Conservation (phyloP, 1,140 invertebrate species). For the Drosophila bifasciata region DNA sequence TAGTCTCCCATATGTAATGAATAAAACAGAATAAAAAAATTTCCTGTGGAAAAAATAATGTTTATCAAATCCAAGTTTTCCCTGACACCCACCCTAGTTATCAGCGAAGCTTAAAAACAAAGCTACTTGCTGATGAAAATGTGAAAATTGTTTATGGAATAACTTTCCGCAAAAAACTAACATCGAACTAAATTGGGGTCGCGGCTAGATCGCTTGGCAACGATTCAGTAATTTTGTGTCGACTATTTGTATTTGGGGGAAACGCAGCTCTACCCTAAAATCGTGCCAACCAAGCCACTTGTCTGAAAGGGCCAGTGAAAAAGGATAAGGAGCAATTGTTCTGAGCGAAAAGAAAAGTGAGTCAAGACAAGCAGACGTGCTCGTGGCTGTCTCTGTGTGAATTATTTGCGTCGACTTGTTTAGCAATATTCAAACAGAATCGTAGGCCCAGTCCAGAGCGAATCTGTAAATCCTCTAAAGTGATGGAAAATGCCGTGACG, state of each 20-base stretch:
- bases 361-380: background rate
- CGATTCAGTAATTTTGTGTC: slow-evolving; percentile 54
- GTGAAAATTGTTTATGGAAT: slow-evolving; percentile 54
- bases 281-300: background rate
- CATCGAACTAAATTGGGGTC: slow-evolving; percentile 42
- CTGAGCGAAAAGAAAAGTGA: no score
- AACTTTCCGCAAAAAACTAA: slow-evolving; percentile 44
- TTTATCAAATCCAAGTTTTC: slow-evolving; percentile 30
- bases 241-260: background rate
- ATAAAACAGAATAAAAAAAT: slow-evolving; percentile 3
- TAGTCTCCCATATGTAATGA: slow-evolving; percentile 1
- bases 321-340: no score
- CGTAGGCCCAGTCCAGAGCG: background rate
- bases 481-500: slow-evolving; percentile 5
- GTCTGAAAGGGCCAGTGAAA: no score
- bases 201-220: slow-evolving; percentile 22
- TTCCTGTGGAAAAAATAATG: background rate
- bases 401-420: slow-evolving; percentile 12
- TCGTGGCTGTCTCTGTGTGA: background rate
- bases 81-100: slow-evolving; percentile 11
- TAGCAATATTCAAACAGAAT: slow-evolving; percentile 9
- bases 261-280: background rate
- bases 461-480: slow-evolving; percentile 2
- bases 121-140: slow-evolving; percentile 39
- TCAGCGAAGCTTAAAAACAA: slow-evolving; percentile 45